These are phyloP conservation scores for Drosophila melanica DNA, from an alignment of 1,140 invertebrate species.

Conservation along the genomic window DNA sequence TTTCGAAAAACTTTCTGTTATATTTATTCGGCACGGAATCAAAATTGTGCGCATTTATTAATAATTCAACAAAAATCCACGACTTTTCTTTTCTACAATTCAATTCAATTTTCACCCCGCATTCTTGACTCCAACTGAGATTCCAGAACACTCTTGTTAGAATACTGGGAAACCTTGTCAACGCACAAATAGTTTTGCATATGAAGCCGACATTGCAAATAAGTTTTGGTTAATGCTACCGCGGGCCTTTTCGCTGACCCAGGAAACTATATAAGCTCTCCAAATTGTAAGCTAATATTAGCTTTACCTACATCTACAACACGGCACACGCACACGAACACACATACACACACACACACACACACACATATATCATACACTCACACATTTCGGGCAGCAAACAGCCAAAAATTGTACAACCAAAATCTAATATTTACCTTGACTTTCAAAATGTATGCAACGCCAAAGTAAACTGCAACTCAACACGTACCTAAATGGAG, in stretches of 20 bases:
- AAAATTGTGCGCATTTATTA: too few relatives aligned
- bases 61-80: too few relatives aligned
- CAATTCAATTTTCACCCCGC: not conserved
- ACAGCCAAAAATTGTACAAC: conserved; percentile 70
- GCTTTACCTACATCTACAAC: conserved; percentile 69
- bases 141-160: not conserved
- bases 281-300: conserved; percentile 82
- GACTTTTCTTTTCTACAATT: not conserved
- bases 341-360: conserved; percentile 22
- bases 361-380: conserved; percentile 22
- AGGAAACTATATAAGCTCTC: conserved; percentile 69
- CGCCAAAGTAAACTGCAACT: conserved; percentile 72
- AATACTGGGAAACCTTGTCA: not conserved
- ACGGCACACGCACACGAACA: conserved; percentile 13
- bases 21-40: too few relatives aligned
- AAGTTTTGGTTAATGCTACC: conserved; percentile 70
- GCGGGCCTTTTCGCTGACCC: conserved; percentile 66
- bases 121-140: not conserved
- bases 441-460: conserved; percentile 68
- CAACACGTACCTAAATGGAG: conserved; percentile 38
- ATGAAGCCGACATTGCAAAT: conserved; percentile 36
- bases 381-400: conserved; percentile 32
- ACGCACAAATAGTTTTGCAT: conserved; percentile 7
- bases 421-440: conserved; percentile 81
- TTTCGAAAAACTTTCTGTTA: too few relatives aligned